phyloP scores from a whole-genome alignment of 2,888 invertebrate species.

The Oscheius sp. region DNA sequence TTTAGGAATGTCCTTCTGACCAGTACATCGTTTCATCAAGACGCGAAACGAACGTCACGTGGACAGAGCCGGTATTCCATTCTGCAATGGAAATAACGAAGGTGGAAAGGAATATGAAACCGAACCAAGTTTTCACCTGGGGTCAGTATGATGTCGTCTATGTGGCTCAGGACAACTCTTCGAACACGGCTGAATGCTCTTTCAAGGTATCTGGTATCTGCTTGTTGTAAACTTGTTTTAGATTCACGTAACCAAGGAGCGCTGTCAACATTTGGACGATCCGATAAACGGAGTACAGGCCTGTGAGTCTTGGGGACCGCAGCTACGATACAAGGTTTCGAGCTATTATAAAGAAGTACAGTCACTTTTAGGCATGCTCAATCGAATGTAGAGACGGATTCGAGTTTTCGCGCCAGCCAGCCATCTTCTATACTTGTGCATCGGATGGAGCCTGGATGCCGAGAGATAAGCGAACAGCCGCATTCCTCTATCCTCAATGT shows the following conservation, averaged over 20 bases:
- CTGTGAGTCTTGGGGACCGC: slow-evolving; percentile 95
- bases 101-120: slow-evolving; percentile 71
- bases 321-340: slow-evolving; percentile 78
- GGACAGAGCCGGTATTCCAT: slow-evolving; percentile 69
- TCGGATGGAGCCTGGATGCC: slow-evolving; percentile 97
- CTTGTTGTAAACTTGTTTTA: slow-evolving; percentile 20
- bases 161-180: slow-evolving; percentile 70
- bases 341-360: not conserved
- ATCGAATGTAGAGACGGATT: slow-evolving; percentile 76
- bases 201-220: slow-evolving; percentile 61
- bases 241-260: slow-evolving; percentile 81
- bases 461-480: slow-evolving; percentile 43
- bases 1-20: slow-evolving; percentile 84
- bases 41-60: slow-evolving; percentile 69
- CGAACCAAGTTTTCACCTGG: slow-evolving; percentile 71
- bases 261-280: slow-evolving; percentile 88
- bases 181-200: slow-evolving; percentile 65
- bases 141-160: slow-evolving; percentile 72
- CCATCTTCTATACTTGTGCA: slow-evolving; percentile 96
- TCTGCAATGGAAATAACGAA: slow-evolving; percentile 50
- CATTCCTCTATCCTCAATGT: slow-evolving; percentile 73
- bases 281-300: slow-evolving; percentile 91
- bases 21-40: slow-evolving; percentile 89
- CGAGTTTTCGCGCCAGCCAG: slow-evolving; percentile 89
- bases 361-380: slow-evolving; percentile 82